Conservation (phyloP, 2,113 vertebrate species). For the Brienomyrus brachyistius region DNA sequence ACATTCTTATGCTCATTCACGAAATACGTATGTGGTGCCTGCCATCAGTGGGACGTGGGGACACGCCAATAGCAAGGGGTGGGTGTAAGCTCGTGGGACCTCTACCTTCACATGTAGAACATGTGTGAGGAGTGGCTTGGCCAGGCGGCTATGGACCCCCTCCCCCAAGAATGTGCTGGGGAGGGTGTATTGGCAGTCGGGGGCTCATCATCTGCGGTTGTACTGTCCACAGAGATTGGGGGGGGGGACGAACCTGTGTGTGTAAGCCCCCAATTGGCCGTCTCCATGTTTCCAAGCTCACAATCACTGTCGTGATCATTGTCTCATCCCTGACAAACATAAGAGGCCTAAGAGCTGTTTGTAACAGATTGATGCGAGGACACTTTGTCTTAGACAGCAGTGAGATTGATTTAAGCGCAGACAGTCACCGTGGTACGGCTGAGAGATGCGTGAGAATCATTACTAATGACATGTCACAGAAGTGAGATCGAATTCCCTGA, state of each 20-base stretch:
- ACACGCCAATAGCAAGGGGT: background rate
- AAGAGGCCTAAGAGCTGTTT: background rate
- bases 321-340: background rate
- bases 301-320: background rate
- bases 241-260: background rate
- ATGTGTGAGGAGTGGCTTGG: background rate
- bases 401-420: background rate
- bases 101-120: background rate
- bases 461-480: background rate
- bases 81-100: background rate
- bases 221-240: background rate
- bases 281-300: background rate
- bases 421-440: background rate
- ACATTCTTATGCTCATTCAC: background rate
- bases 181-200: background rate
- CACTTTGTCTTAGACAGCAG: background rate
- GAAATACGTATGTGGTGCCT: background rate
- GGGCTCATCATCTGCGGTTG: background rate
- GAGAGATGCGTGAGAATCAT: background rate
- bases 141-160: background rate
- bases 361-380: background rate
- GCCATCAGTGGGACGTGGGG: too few species aligned
- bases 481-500: background rate
- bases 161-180: background rate
- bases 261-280: background rate